Conservation (phyloP, 2,888 invertebrate species). For the Parasteatoda lunata region DNA sequence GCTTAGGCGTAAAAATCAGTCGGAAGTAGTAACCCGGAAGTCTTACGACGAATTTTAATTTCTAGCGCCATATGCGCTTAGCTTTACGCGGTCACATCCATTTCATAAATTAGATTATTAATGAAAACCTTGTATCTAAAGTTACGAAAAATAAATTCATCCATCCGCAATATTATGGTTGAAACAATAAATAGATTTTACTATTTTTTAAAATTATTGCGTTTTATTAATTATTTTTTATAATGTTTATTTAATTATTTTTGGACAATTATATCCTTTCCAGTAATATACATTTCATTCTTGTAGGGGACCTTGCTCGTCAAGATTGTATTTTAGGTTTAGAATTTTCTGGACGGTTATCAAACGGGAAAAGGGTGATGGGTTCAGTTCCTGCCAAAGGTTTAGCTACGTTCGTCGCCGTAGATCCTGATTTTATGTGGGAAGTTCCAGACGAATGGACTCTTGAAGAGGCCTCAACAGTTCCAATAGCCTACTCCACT, state of each 20-base stretch:
- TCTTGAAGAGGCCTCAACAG: constrained; percentile 91
- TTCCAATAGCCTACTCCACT: constrained; percentile 94
- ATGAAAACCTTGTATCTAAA: not conserved
- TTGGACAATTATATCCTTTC: no score
- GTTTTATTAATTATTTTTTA: not conserved
- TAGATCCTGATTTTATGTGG: constrained; percentile 83
- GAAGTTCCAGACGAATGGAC: constrained; percentile 90
- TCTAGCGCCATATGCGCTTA: not conserved
- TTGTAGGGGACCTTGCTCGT: constrained; percentile 75
- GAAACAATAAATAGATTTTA: not conserved
- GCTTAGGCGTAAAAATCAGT: no score
- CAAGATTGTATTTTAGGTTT: constrained; percentile 95
- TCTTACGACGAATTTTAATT: no score
- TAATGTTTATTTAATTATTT: no score
- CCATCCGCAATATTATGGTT: not conserved
- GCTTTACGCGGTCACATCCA: no score
- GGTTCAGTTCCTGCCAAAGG: constrained; percentile 92
- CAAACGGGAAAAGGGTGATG: constrained; percentile 87
- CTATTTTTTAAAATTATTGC: no score
- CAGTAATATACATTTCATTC: no score
- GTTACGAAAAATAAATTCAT: not conserved
- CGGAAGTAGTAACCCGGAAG: no score
- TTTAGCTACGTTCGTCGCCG: constrained; percentile 90
- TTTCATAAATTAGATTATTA: no score
- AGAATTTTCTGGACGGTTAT: constrained; percentile 91